A percentile compares a stretch with the other conserved stretches of the same genome.
Conservation (phyloP, 2,797 vertebrate species). For the Sebastes glaucus region DNA sequence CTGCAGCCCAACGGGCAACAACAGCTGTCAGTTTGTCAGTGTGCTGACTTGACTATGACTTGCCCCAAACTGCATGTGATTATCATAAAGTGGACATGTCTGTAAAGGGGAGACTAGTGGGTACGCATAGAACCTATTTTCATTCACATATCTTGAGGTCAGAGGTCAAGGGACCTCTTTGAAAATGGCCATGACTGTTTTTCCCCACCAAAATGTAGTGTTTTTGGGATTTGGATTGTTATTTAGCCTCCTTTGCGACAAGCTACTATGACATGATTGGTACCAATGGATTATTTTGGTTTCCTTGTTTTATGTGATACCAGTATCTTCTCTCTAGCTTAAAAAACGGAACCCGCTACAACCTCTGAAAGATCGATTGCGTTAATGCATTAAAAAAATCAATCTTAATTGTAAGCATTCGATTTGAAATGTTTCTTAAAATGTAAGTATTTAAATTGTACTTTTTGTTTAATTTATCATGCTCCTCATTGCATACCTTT, state of each 20-base stretch:
- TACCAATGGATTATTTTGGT: neutral
- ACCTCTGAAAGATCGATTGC: neutral
- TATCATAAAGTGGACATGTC: no score
- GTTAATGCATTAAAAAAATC: neutral
- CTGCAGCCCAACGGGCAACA: no score
- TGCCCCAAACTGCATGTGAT: no score
- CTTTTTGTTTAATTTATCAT: neutral
- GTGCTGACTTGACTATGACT: no score
- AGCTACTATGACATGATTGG: neutral
- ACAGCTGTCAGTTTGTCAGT: no score
- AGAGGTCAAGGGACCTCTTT: rapidly evolving
- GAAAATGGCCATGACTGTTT: no score
- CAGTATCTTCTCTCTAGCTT: neutral
- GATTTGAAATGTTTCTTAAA: neutral
- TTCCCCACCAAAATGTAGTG: no score
- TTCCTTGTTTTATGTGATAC: neutral
- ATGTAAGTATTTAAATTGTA: neutral
- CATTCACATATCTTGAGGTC: rapidly evolving
- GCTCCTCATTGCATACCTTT: neutral
- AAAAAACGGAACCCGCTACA: neutral
- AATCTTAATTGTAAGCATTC: neutral
- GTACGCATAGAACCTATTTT: rapidly evolving
- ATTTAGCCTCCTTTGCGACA: neutral
- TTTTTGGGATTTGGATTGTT: no score
- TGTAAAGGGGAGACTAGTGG: no score